phyloP scores from a whole-genome alignment of 2,888 invertebrate species.

The Diloba caeruleocephala region DNA sequence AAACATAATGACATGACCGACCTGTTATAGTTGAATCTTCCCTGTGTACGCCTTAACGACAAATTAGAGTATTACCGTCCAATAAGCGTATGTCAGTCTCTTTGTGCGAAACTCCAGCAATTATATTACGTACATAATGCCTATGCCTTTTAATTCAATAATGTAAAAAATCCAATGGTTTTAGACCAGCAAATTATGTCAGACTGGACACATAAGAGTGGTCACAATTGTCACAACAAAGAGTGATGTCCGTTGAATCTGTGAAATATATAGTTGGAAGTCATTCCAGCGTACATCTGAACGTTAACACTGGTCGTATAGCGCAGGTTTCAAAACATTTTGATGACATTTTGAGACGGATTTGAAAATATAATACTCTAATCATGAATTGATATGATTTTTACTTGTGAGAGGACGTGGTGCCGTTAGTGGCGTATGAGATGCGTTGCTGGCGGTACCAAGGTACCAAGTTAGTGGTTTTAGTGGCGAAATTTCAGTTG shows the following conservation, averaged over 20 bases:
- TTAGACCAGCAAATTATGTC: conserved; percentile 42
- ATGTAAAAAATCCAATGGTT: conserved; percentile 27
- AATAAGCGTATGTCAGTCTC: conserved; percentile 55
- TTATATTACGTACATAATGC: conserved; percentile 48
- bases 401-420: conserved; percentile 56
- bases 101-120: conserved; percentile 61
- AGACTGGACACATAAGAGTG: conserved; percentile 40
- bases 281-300: conserved; percentile 40
- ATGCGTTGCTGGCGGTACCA: conserved; percentile 65
- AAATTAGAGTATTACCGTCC: conserved; percentile 59
- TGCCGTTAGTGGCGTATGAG: conserved; percentile 60
- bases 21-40: conserved; percentile 19
- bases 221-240: conserved; percentile 37
- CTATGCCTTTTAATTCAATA: conserved; percentile 47
- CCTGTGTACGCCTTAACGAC: conserved; percentile 42
- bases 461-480: conserved; percentile 60
- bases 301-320: conserved; percentile 42
- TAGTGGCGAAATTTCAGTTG: conserved; percentile 76
- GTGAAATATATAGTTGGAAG: conserved; percentile 41
- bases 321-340: conserved; percentile 60
- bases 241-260: conserved; percentile 38
- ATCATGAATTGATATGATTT: conserved; percentile 66
- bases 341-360: conserved; percentile 63
- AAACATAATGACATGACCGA: conserved; percentile 7
- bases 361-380: conserved; percentile 62